These are phyloP conservation scores for Neogobius melanostomus DNA, from an alignment of 2,113 vertebrate genomes.

Conservation along the genomic window DNA sequence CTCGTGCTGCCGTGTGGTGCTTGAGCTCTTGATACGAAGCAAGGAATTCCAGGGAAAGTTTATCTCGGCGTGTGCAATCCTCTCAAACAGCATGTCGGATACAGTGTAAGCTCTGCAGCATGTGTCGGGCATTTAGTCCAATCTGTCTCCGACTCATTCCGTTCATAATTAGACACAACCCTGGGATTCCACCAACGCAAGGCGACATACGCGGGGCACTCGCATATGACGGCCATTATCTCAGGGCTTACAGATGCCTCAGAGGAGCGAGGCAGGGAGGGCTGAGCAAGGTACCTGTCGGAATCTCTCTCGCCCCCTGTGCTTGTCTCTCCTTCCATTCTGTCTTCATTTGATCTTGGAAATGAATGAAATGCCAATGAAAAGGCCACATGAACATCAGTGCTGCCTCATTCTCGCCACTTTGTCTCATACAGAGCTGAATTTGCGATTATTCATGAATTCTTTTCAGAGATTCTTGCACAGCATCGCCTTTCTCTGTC, in stretches of 20 bases:
- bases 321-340: conserved; percentile 29
- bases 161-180: conserved; percentile 47
- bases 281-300: conserved; percentile 43
- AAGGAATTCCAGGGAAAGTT: conserved; percentile 9
- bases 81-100: conserved; percentile 21
- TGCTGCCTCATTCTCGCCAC: conserved; percentile 12
- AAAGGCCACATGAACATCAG: conserved; percentile 17
- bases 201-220: conserved; percentile 33
- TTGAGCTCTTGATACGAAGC: background rate
- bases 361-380: conserved; percentile 12
- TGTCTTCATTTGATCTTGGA: conserved; percentile 36
- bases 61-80: conserved; percentile 9
- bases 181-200: conserved; percentile 30
- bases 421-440: conserved; percentile 16
- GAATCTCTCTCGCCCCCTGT: conserved; percentile 27
- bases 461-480: conserved; percentile 25
- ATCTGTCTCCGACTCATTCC: conserved; percentile 40
- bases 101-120: conserved; percentile 22
- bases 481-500: conserved; percentile 29
- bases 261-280: conserved; percentile 30
- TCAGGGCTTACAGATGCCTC: conserved; percentile 56
- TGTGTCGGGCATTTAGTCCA: conserved; percentile 16
- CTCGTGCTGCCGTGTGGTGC: background rate
- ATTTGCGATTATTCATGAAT: conserved; percentile 5
- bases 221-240: conserved; percentile 62